A percentile compares a stretch with the other conserved stretches of the same genome.
phyloP scores from a whole-genome alignment of 2,113 vertebrate species.

The Platycercus adscitus region DNA sequence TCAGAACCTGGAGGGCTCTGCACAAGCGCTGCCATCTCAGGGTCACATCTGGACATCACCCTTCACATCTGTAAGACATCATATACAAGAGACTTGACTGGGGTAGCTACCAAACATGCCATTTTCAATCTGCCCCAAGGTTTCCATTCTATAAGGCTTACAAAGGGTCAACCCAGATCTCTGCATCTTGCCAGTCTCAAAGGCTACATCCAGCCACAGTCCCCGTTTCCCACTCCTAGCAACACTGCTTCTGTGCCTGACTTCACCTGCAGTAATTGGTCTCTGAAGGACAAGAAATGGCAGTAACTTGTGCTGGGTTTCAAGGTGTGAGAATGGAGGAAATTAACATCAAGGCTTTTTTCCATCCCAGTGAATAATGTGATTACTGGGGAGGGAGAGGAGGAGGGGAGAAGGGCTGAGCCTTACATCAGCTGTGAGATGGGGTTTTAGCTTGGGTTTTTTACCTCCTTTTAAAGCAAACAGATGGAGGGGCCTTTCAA shows the following conservation, averaged over 20 bases:
- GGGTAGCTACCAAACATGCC: too few species aligned
- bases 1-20: background rate
- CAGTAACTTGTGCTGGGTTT: background rate
- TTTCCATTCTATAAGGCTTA: background rate
- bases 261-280: conserved; percentile 81
- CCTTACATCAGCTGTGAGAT: background rate
- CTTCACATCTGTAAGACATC: background rate
- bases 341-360: conserved; percentile 11
- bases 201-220: background rate
- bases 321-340: conserved; percentile 8
- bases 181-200: background rate
- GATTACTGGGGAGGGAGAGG: conserved; percentile 9
- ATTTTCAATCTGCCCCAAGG: background rate
- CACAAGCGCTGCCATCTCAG: background rate
- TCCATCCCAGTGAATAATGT: conserved; percentile 26
- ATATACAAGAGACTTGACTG: rapidly evolving
- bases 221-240: conserved; percentile 63
- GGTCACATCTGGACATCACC: background rate
- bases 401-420: background rate
- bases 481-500: background rate
- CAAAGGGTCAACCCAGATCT: background rate
- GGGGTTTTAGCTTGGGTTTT: background rate
- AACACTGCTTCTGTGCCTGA: conserved; percentile 72
- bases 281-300: conserved; percentile 67
- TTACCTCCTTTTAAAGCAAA: background rate